Evolutionary conservation across 2,797 vertebrate species (phyloP).

Genomic region (Epinephelus malabaricus): DNA sequence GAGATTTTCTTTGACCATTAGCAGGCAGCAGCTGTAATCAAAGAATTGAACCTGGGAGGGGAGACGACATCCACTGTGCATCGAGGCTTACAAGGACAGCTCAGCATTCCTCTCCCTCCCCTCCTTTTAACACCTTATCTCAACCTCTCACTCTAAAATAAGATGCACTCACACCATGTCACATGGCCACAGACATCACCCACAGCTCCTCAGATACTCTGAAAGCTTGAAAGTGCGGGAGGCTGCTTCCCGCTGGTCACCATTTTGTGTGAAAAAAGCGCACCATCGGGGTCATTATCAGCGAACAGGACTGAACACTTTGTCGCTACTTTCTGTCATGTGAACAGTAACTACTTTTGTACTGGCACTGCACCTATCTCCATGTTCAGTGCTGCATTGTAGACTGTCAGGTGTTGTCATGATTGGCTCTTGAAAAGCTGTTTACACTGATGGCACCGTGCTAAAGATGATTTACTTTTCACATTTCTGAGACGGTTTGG

Average conservation of each 20-base stretch:
- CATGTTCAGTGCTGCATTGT: neutral
- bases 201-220: constrained; percentile 66
- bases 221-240: constrained; percentile 30
- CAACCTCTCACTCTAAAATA: constrained; percentile 81
- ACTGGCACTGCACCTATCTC: neutral
- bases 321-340: neutral
- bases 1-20: constrained; percentile 12
- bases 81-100: constrained; percentile 66
- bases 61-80: constrained; percentile 34
- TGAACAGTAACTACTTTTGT: neutral
- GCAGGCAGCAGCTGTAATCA: constrained; percentile 37
- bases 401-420: neutral
- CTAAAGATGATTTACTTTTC: neutral
- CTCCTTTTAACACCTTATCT: constrained; percentile 79
- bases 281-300: neutral
- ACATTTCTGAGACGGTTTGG: neutral
- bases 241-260: constrained; percentile 2
- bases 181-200: constrained; percentile 69
- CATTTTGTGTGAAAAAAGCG: neutral
- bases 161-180: constrained; percentile 78
- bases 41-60: constrained; percentile 56
- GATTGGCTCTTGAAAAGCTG: neutral
- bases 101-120: constrained; percentile 71
- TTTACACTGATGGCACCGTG: neutral
- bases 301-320: neutral